Conservation (phyloP, 2,797 vertebrate species). For the Chelonia mydas region DNA sequence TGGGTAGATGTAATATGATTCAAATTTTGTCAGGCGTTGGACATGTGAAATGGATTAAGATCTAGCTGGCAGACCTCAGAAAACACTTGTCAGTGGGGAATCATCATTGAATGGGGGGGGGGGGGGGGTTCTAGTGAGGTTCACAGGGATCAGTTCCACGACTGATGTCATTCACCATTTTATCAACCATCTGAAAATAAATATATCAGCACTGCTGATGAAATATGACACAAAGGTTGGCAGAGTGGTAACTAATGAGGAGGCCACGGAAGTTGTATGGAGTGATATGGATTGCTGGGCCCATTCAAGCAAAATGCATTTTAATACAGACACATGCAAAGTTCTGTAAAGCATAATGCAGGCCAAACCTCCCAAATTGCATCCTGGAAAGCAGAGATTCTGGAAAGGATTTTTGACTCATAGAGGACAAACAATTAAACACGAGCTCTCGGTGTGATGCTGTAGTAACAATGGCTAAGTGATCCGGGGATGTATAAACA, state of each 20-base stretch:
- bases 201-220: not conserved
- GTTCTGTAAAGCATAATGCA: not conserved
- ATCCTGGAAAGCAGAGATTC: not conserved
- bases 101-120: not conserved
- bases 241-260: not conserved
- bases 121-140: fast-evolving
- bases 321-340: not conserved
- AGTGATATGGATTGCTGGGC: not conserved
- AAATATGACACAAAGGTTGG: not conserved
- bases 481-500: not conserved
- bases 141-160: not conserved
- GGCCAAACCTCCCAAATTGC: not conserved
- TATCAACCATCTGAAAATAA: not conserved
- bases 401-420: not conserved
- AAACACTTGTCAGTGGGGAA: not conserved
- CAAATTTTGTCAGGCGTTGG: not conserved
- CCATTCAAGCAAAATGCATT: not conserved
- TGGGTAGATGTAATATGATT: not conserved
- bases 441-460: not conserved
- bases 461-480: not conserved
- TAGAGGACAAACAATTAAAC: not conserved
- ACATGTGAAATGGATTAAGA: not conserved
- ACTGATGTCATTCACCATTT: not conserved
- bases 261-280: not conserved
- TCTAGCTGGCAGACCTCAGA: not conserved